These are phyloP conservation scores for Stigmatopora nigra DNA, from an alignment of 2,113 vertebrate genomes.

Conservation along the genomic window DNA sequence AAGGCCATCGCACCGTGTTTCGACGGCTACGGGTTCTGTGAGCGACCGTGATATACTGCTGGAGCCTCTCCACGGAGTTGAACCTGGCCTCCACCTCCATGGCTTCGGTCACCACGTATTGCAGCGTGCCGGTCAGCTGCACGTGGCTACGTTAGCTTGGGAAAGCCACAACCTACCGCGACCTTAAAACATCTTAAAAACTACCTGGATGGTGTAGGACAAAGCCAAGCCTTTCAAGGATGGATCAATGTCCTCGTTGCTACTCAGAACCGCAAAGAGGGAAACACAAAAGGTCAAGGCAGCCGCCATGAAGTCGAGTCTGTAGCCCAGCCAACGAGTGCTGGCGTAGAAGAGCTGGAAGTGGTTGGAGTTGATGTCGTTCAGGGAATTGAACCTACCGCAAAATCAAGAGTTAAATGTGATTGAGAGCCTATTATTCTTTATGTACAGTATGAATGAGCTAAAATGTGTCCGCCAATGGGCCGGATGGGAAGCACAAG, in stretches of 20 bases:
- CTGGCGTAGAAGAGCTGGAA: constrained; percentile 69
- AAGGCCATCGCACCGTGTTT: neutral
- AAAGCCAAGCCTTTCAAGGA: constrained; percentile 73
- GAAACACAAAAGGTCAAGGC: constrained; percentile 58
- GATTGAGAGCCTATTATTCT: no score
- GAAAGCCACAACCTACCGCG: neutral
- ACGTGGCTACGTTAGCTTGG: neutral
- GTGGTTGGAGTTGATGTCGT: constrained; percentile 70
- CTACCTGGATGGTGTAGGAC: constrained; percentile 75
- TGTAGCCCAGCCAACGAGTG: constrained; percentile 73
- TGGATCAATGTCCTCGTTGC: constrained; percentile 46
- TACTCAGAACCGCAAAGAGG: constrained; percentile 67
- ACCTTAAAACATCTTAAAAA: no score
- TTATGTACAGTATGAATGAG: no score
- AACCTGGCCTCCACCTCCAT: constrained; percentile 75
- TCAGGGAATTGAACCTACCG: constrained; percentile 71
- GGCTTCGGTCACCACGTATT: constrained; percentile 59
- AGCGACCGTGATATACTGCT: constrained; percentile 65
- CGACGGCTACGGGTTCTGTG: neutral
- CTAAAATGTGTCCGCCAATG: no score
- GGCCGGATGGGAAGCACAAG: no score
- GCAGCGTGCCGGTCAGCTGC: constrained; percentile 72
- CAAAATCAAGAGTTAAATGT: neutral
- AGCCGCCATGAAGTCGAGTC: constrained; percentile 65
- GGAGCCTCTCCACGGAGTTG: constrained; percentile 71